phyloP scores from a whole-genome alignment of 2,888 invertebrate species.

The Eupelmus urozonus region DNA sequence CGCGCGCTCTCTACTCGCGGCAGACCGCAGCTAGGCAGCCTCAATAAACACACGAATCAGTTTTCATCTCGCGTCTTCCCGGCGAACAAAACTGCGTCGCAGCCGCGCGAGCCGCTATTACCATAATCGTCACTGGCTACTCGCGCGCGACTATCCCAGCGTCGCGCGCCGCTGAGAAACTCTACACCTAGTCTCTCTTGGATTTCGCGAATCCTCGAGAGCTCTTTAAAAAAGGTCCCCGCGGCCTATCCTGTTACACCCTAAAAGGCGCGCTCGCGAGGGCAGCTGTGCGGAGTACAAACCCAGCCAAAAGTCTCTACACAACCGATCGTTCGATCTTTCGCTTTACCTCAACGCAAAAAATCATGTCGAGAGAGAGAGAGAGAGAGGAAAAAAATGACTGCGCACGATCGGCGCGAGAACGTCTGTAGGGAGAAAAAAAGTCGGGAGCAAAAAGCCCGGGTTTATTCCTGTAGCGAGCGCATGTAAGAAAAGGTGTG shows the following conservation, averaged over 20 bases:
- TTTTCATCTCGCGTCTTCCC: no score
- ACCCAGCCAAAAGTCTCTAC: background rate
- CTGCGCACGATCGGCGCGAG: no score
- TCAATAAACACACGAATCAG: background rate
- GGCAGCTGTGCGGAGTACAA: conserved; percentile 12
- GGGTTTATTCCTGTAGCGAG: no score
- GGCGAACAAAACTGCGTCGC: no score
- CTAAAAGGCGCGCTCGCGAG: conserved; percentile 8
- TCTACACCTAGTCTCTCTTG: no score
- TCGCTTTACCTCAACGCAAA: background rate
- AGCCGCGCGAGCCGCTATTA: background rate
- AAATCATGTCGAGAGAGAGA: conserved; percentile 31
- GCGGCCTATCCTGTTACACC: conserved; percentile 11
- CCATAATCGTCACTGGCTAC: no score
- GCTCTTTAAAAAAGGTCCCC: conserved; percentile 12
- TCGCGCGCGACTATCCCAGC: no score
- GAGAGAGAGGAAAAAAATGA: conserved; percentile 60
- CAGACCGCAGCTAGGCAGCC: no score
- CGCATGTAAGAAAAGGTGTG: conserved; percentile 70
- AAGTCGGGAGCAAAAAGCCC: no score
- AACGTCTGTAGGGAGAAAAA: no score
- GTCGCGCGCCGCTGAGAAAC: no score
- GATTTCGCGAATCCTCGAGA: conserved; percentile 5
- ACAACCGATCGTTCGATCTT: background rate
- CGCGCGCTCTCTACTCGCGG: no score